phyloP scores from a whole-genome alignment of 23 tunicate species.

The Halocynthia roretzi region DNA sequence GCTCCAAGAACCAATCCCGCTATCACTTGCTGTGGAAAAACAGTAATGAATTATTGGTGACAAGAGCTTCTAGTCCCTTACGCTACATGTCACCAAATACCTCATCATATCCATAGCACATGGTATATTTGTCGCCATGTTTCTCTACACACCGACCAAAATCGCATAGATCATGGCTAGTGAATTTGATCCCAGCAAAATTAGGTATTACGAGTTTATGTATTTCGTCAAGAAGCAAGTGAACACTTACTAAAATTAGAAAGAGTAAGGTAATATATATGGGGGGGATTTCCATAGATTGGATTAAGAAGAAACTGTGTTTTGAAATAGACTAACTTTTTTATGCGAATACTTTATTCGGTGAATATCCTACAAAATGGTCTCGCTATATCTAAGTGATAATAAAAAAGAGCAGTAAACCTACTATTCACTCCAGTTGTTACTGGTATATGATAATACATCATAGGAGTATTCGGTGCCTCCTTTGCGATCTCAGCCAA shows the following conservation, averaged over 20 bases:
- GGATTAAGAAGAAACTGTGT: too few species aligned
- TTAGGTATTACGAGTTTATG: conserved; percentile 40
- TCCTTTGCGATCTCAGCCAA: conserved; percentile 60
- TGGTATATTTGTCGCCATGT: conserved; percentile 32
- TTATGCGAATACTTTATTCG: too few species aligned
- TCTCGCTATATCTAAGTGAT: not conserved
- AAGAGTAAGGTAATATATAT: too few species aligned
- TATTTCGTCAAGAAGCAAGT: conserved; percentile 3
- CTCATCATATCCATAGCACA: conserved; percentile 70
- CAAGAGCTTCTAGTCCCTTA: not conserved
- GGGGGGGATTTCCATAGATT: too few species aligned
- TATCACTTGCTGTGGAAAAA: conserved; percentile 60
- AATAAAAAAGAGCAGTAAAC: not conserved
- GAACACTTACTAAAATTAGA: too few species aligned
- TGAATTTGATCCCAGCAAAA: conserved; percentile 86
- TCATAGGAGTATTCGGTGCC: conserved; percentile 61
- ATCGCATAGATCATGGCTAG: conserved; percentile 36
- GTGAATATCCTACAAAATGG: too few species aligned
- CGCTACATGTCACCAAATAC: conserved; percentile 10
- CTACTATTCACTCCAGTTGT: conserved; percentile 64
- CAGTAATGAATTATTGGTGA: not conserved
- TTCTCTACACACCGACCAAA: conserved; percentile 57
- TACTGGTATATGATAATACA: conserved; percentile 75
- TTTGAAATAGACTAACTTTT: not conserved
- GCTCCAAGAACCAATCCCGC: conserved; percentile 59